These are phyloP conservation scores for Peucedramus taeniatus DNA, from an alignment of 2,113 vertebrate genomes.

Conservation along the genomic window DNA sequence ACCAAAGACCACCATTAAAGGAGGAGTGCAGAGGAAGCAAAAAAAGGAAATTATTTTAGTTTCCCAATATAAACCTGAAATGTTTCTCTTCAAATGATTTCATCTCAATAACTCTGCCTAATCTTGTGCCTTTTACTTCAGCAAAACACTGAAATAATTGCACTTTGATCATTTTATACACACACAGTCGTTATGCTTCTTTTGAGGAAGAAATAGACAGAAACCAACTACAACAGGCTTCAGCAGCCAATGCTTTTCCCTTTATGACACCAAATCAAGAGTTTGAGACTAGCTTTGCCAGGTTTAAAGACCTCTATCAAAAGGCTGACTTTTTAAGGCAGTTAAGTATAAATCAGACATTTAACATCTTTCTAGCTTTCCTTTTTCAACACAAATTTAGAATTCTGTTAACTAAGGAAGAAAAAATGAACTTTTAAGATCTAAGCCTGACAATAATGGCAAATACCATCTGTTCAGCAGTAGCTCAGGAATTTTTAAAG, in stretches of 20 bases:
- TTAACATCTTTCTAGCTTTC: slow-evolving; percentile 11
- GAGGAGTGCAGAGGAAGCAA: neutral
- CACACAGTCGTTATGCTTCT: neutral
- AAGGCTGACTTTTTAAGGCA: slow-evolving; percentile 54
- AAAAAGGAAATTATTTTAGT: neutral
- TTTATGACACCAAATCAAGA: neutral
- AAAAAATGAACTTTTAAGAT: neutral
- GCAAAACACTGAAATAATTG: neutral
- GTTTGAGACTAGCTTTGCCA: neutral
- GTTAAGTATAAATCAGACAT: slow-evolving; percentile 49
- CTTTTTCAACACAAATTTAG: neutral
- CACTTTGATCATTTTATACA: neutral
- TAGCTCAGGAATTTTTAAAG: slow-evolving; percentile 6
- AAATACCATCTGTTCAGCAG: slow-evolving; percentile 13
- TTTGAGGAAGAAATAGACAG: neutral
- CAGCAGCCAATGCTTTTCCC: neutral
- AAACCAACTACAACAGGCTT: neutral
- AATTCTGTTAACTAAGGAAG: neutral
- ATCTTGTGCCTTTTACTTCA: neutral
- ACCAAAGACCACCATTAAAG: neutral
- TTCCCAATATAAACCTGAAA: neutral
- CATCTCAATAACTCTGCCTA: neutral
- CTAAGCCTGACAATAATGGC: neutral
- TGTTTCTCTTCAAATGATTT: neutral
- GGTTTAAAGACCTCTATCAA: slow-evolving; percentile 54